Evolutionary conservation across 2,797 vertebrate genomes (phyloP), one percentile per base, ranked within the genome.

Genomic region (Sebastes hubbsi): DNA sequence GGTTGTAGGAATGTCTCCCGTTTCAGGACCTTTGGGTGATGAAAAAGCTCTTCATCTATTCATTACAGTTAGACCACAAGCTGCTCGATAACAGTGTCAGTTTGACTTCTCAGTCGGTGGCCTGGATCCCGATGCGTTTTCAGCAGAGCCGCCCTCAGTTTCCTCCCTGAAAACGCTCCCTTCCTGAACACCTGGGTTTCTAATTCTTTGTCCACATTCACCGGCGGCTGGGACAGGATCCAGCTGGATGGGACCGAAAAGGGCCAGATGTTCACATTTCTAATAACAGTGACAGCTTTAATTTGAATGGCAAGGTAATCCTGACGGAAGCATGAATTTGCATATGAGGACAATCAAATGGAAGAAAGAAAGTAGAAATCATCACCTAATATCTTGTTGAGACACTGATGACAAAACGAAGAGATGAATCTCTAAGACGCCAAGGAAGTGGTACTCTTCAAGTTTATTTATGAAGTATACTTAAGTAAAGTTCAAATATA

Each of bases 171-270:
- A 85, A 87, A 62, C 8, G 27, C 42, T 81, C 63, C 67, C 81
- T 92, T 92, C 89, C 92, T 93, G 91, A 84, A 86, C 90, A 91
- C 92, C 90, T 91, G 92, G 59, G 81, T 86, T 90, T 90, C 81
- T 76, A 86, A 90, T 91, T 85, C 76, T 61, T 84, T 67, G 52
- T 85, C 64, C 64, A 76, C 63, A 71, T 68, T 78, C 38, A 65
- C 42, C 18, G 0, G 14, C 1, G 14, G 73, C 77, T 59, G 73
- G 82, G 84, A 78, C n/a, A 4, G 3, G 10, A 24, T 89, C 86
- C 88, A 89, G 80, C 66, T 89, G 83, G 84, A 87, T 75, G 69
- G 16, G 65, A 78, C 68, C 46, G 6, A 82, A 86, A 66, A 65
- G 29, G 24, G 38, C 83, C 84, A 88, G 89, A 91, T 91, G 91